phyloP scores from a whole-genome alignment of 2,888 invertebrate species.

The Platycnemis pennipes region DNA sequence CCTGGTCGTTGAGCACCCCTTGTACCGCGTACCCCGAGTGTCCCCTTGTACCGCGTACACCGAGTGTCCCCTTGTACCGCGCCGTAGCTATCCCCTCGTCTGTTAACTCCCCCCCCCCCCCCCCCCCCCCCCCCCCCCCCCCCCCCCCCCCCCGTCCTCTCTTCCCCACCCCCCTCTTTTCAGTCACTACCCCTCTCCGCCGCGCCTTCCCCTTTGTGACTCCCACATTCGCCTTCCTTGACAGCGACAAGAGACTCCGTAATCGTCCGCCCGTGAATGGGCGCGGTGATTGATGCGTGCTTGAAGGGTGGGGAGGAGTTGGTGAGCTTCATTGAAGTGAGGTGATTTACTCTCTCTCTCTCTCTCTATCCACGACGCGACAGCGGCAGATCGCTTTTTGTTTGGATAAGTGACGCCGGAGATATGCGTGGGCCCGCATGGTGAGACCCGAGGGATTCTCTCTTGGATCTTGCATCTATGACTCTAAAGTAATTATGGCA shows the following conservation, averaged over 20 bases:
- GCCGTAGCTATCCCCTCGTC: not conserved
- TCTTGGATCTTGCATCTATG: not conserved
- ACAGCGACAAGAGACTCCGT: not conserved
- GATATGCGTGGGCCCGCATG: not conserved
- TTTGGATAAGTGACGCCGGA: not conserved
- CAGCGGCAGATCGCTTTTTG: not conserved
- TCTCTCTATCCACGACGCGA: not conserved
- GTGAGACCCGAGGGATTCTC: not conserved
- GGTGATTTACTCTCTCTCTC: conserved; percentile 31
- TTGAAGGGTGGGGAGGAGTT: not conserved
- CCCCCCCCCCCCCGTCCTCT: not conserved
- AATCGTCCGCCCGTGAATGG: conserved; percentile 25
- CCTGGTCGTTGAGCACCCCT: not conserved
- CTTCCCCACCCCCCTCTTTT: not conserved
- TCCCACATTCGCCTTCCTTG: too few species aligned
- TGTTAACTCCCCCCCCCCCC: not conserved
- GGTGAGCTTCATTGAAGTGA: conserved; percentile 36
- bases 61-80: not conserved
- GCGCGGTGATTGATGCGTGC: conserved; percentile 37
- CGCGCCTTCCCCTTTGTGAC: too few species aligned
- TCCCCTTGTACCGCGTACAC: too few species aligned
- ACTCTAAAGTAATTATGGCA: not conserved
- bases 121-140: not conserved
- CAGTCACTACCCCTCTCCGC: not conserved
- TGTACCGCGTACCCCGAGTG: not conserved